Conservation (phyloP, 2,113 vertebrate genomes). For the Otocyon megalotis region DNA sequence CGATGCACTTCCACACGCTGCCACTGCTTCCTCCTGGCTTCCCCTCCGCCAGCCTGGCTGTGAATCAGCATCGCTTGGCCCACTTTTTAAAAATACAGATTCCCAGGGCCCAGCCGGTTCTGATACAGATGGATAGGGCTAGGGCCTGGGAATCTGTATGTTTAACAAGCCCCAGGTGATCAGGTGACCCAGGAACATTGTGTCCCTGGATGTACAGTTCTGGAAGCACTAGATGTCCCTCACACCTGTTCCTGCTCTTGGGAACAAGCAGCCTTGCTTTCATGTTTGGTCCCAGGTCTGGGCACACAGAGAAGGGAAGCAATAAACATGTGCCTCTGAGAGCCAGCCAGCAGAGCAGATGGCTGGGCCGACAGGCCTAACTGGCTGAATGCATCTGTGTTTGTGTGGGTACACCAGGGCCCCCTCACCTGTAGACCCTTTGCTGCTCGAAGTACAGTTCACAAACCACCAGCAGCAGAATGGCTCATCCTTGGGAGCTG, state of each 20-base stretch:
- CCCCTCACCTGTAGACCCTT: neutral
- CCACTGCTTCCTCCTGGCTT: neutral
- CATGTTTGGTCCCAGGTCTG: neutral
- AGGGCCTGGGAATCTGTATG: neutral
- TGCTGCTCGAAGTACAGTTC: neutral
- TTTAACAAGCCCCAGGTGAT: conserved; percentile 17
- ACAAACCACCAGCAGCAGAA: neutral
- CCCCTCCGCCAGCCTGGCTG: neutral
- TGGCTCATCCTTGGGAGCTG: neutral
- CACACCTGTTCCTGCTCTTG: neutral
- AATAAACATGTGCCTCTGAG: neutral
- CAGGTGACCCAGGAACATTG: neutral
- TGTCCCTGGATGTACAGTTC: neutral
- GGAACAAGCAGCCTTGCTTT: neutral
- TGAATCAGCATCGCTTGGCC: conserved; percentile 11
- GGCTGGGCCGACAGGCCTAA: neutral
- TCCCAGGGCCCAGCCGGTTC: neutral
- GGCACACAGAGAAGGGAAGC: neutral
- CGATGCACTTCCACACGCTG: neutral
- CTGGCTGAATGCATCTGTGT: neutral
- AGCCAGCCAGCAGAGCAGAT: conserved; percentile 16
- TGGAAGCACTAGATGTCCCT: neutral
- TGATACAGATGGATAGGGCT: neutral
- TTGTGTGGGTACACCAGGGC: neutral
- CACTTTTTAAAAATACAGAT: neutral